A percentile compares a stretch with the other conserved stretches of the same genome.
Evolutionary conservation across 1,140 invertebrate species (phyloP).

Genomic region (Drosophila novamexicana): DNA sequence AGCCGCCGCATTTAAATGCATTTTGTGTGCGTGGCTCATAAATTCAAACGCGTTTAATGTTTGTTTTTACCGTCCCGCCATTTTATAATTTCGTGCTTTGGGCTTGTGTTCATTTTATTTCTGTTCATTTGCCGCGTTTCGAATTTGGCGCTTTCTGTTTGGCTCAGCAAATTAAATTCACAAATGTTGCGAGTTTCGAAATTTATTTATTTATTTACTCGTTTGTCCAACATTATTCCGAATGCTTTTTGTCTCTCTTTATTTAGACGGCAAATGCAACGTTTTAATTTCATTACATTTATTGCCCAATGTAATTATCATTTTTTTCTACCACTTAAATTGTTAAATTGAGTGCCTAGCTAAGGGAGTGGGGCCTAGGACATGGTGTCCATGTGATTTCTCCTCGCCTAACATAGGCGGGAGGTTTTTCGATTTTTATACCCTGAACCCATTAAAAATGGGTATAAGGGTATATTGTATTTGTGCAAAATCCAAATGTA

Average conservation of each 20-base stretch:
- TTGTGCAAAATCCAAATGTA: too few species aligned
- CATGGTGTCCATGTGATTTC: not conserved
- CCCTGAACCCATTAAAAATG: too few species aligned
- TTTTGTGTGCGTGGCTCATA: slow-evolving; percentile 69
- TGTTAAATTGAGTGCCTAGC: slow-evolving; percentile 49
- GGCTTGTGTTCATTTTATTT: slow-evolving; percentile 56
- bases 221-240: slow-evolving; percentile 34
- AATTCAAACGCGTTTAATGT: slow-evolving; percentile 75
- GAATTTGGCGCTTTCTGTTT: slow-evolving; percentile 49
- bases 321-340: slow-evolving; percentile 36
- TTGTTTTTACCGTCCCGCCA: slow-evolving; percentile 58
- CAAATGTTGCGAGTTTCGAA: slow-evolving; percentile 49
- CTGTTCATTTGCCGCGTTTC: slow-evolving; percentile 41
- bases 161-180: slow-evolving; percentile 74
- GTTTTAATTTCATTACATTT: slow-evolving; percentile 75
- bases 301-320: slow-evolving; percentile 61
- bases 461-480: too few species aligned
- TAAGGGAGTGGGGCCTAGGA: not conserved
- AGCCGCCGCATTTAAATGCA: slow-evolving; percentile 69
- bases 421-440: too few species aligned
- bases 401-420: not conserved
- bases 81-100: slow-evolving; percentile 58
- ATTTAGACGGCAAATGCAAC: slow-evolving; percentile 63
- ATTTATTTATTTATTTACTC: slow-evolving; percentile 73
- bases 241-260: slow-evolving; percentile 18